Percentiles rank a stretch among this genome's conserved stretches.
phyloP scores from a whole-genome alignment of 2,797 vertebrate species.

The Spinibarbus caldwelli region DNA sequence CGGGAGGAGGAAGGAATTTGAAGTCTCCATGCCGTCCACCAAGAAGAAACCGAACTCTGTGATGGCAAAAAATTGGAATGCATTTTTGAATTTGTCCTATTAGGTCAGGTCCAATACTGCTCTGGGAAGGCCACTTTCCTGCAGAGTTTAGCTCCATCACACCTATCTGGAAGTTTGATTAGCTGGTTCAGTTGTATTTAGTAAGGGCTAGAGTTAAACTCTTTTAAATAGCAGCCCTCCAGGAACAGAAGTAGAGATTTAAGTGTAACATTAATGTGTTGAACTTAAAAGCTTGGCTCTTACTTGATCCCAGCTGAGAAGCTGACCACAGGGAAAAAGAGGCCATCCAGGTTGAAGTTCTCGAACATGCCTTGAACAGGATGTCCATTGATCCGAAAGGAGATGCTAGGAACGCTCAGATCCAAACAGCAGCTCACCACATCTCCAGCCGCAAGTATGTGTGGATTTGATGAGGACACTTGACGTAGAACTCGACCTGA shows the following conservation, averaged over 20 bases:
- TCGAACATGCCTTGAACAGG: slow-evolving; percentile 95
- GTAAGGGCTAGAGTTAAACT: neutral
- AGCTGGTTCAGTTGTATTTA: neutral
- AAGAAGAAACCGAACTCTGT: slow-evolving; percentile 89
- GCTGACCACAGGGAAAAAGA: slow-evolving; percentile 92
- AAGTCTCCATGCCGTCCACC: slow-evolving; percentile 94
- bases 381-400: slow-evolving; percentile 91
- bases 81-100: neutral
- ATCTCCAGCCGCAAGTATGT: slow-evolving; percentile 84
- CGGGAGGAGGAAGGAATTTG: slow-evolving; percentile 92
- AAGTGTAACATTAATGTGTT: neutral
- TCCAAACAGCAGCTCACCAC: slow-evolving; percentile 94
- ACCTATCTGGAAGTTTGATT: neutral
- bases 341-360: slow-evolving; percentile 90
- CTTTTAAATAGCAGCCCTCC: neutral
- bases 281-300: slow-evolving; percentile 25
- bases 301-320: slow-evolving; percentile 90
- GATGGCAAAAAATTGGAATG: neutral
- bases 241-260: neutral
- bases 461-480: slow-evolving; percentile 82
- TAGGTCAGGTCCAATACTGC: neutral
- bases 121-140: neutral
- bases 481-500: slow-evolving; percentile 86
- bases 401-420: slow-evolving; percentile 91
- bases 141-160: neutral